Conservation (phyloP, 2,797 vertebrate species). For the Falco novaeseelandiae region DNA sequence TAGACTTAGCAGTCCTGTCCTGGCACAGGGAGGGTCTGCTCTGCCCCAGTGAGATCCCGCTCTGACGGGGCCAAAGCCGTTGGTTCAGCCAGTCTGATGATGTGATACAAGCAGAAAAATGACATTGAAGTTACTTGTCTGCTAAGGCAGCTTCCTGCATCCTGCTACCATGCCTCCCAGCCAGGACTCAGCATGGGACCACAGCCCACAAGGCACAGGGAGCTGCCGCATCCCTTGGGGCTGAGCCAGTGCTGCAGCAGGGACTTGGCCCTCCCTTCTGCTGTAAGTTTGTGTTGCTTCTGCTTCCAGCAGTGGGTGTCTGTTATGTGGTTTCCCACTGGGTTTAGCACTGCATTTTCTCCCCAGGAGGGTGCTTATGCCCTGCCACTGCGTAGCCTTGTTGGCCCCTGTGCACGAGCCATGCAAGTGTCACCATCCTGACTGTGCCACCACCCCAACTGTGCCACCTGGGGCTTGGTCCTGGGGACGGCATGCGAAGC, state of each 20-base stretch:
- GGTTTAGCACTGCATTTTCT: not conserved
- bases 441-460: not conserved
- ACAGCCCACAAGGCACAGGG: not conserved
- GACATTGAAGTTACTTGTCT: not conserved
- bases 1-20: fast-evolving
- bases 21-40: not conserved
- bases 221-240: not conserved
- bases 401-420: fast-evolving
- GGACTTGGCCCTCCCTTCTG: not conserved
- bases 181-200: not conserved
- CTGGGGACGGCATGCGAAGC: not conserved
- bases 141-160: not conserved
- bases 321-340: not conserved
- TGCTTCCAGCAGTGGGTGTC: not conserved
- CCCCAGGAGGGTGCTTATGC: not conserved
- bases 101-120: not conserved
- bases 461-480: not conserved
- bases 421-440: not conserved
- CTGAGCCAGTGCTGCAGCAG: not conserved
- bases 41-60: not conserved
- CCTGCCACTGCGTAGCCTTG: not conserved
- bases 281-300: not conserved
- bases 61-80: not conserved
- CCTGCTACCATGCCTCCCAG: not conserved
- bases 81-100: not conserved